Percentiles rank a stretch among this genome's conserved stretches.
phyloP scores from a whole-genome alignment of 2,888 invertebrate species.

The Cephalotes varians region DNA sequence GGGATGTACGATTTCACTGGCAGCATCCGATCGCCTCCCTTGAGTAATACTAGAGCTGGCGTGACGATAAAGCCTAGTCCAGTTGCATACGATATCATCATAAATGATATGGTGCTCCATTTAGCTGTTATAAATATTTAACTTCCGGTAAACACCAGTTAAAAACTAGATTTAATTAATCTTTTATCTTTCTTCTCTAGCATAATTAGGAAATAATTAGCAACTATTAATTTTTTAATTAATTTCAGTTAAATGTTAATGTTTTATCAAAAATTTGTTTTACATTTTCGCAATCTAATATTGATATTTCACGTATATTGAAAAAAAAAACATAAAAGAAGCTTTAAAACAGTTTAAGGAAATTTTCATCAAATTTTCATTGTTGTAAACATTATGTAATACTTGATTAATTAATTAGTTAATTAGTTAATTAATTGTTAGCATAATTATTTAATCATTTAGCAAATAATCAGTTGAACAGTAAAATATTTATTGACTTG shows the following conservation, averaged over 20 bases:
- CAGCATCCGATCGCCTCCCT: neutral
- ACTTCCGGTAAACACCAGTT: neutral
- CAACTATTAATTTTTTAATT: neutral
- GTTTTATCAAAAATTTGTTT: too few species aligned
- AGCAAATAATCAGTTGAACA: neutral
- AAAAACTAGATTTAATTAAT: neutral
- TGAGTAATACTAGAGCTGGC: conserved; percentile 4
- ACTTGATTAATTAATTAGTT: too few species aligned
- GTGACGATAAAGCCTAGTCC: neutral
- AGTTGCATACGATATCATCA: conserved; percentile 30
- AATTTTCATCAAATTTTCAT: neutral
- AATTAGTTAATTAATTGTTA: neutral
- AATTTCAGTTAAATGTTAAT: neutral
- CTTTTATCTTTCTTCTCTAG: neutral
- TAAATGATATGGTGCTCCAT: conserved; percentile 44
- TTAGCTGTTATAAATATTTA: conserved; percentile 36
- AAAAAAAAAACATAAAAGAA: neutral
- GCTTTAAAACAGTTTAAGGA: neutral
- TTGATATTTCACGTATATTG: neutral
- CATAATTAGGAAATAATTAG: neutral
- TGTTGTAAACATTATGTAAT: neutral
- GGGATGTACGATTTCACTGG: conserved; percentile 43
- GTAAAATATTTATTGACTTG: neutral
- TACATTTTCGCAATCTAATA: neutral
- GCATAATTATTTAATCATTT: neutral